Evolutionary conservation across 2,797 vertebrate genomes (phyloP).

Genomic region (Eptatretus atami): DNA sequence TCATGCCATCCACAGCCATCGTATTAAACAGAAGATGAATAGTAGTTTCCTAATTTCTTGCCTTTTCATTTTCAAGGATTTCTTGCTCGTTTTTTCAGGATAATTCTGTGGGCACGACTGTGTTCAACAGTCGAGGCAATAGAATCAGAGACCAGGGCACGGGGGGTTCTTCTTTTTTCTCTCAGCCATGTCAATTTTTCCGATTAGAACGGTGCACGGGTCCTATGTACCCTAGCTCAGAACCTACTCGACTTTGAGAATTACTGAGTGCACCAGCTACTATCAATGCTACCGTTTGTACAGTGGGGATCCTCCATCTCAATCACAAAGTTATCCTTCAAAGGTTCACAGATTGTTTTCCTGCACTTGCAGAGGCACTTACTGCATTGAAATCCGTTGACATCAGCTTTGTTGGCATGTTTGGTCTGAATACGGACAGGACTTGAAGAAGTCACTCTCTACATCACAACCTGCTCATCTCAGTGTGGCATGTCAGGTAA

Average conservation of each 20-base stretch:
- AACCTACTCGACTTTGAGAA: constrained; percentile 60
- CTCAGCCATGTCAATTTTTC: constrained; percentile 77
- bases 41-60: not conserved
- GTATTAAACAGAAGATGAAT: not conserved
- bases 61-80: not conserved
- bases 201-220: constrained; percentile 57
- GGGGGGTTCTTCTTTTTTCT: constrained; percentile 80
- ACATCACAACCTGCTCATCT: constrained; percentile 64
- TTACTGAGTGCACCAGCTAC: constrained; percentile 57
- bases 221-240: constrained; percentile 38
- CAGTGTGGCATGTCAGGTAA: constrained; percentile 75
- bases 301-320: not conserved
- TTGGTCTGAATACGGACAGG: constrained; percentile 32
- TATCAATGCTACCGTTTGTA: constrained; percentile 65
- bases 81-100: constrained; percentile 18
- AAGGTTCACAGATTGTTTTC: not conserved
- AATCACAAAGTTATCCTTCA: not conserved
- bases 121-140: constrained; percentile 85
- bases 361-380: not conserved
- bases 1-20: too few species aligned
- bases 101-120: constrained; percentile 41
- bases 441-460: constrained; percentile 48
- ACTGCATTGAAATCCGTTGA: not conserved
- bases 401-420: not conserved
- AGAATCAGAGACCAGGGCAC: constrained; percentile 73